These are phyloP conservation scores for Tragelaphus scriptus DNA, from an alignment of 2,113 vertebrate species.

Conservation along the genomic window DNA sequence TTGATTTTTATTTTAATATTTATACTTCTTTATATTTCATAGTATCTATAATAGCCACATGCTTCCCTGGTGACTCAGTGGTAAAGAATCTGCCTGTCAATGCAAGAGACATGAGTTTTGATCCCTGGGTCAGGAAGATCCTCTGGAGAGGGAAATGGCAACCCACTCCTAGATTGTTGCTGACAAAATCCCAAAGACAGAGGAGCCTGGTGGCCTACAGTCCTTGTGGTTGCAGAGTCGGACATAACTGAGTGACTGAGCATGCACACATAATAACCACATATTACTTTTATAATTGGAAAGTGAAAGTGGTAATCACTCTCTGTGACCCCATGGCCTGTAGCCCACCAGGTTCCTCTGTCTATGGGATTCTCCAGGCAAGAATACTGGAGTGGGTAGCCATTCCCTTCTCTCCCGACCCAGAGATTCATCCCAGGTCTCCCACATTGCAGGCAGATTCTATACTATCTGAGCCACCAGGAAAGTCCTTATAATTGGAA, in stretches of 20 bases:
- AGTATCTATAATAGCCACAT: not conserved
- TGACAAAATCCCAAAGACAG: not conserved
- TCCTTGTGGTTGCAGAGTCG: not conserved
- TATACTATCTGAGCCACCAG: not conserved
- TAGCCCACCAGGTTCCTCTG: not conserved
- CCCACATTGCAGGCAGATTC: not conserved
- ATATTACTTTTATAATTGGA: not conserved
- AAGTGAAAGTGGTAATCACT: not conserved
- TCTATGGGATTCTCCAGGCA: not conserved
- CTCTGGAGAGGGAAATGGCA: not conserved
- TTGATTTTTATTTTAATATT: conserved; percentile 28
- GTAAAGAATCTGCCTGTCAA: not conserved
- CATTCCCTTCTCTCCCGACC: not conserved
- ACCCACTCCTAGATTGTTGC: not conserved
- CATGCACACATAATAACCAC: not conserved
- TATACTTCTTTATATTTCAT: not conserved
- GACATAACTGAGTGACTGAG: not conserved
- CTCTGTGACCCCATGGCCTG: not conserved
- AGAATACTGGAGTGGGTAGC: not conserved
- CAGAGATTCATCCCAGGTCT: not conserved
- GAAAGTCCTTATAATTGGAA: not conserved
- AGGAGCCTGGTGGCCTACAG: not conserved
- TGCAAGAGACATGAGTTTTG: not conserved
- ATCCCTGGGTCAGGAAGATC: not conserved
- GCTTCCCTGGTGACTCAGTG: not conserved